A percentile compares a stretch with the other conserved stretches of the same genome.
These are phyloP conservation scores for Drymodes brunneopygia DNA, from an alignment of 2,113 vertebrate genomes.

Conservation along the genomic window DNA sequence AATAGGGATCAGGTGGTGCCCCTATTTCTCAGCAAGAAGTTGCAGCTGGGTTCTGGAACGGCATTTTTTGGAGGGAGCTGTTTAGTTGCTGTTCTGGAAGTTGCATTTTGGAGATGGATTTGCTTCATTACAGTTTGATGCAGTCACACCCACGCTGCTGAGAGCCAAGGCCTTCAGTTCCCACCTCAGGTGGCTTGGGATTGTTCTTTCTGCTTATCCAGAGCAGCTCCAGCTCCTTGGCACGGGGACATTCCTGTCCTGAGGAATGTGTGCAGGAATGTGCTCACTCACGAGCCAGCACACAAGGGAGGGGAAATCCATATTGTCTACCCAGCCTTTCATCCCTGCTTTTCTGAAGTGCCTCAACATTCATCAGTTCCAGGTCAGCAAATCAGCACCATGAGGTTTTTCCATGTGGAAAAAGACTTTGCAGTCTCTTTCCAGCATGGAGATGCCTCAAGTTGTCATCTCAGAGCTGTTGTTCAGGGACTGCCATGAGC, in stretches of 20 bases:
- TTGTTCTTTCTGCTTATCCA: not conserved
- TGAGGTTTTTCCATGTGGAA: not conserved
- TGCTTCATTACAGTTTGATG: not conserved
- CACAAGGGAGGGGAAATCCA: accelerated
- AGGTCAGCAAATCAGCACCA: not conserved
- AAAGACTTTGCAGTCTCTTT: not conserved
- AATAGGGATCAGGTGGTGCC: not conserved
- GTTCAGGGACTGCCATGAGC: not conserved
- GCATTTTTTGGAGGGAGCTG: not conserved
- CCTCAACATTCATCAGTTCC: not conserved
- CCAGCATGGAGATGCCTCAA: not conserved
- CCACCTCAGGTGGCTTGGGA: not conserved
- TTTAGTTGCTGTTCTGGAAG: not conserved
- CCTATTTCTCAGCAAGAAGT: not conserved
- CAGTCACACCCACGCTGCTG: not conserved
- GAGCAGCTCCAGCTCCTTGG: not conserved
- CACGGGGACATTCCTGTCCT: not conserved
- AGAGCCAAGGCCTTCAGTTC: not conserved
- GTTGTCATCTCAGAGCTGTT: not conserved
- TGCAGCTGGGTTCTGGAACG: not conserved
- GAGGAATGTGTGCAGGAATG: not conserved
- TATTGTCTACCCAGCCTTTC: not conserved
- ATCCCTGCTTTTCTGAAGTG: not conserved
- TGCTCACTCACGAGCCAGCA: not conserved
- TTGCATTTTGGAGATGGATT: not conserved